Evolutionary conservation across 53 echinoderm and acorn worm genomes (phyloP), one percentile per base, ranked within the genome.

Genomic region (Hippasteria phrygiana): DNA sequence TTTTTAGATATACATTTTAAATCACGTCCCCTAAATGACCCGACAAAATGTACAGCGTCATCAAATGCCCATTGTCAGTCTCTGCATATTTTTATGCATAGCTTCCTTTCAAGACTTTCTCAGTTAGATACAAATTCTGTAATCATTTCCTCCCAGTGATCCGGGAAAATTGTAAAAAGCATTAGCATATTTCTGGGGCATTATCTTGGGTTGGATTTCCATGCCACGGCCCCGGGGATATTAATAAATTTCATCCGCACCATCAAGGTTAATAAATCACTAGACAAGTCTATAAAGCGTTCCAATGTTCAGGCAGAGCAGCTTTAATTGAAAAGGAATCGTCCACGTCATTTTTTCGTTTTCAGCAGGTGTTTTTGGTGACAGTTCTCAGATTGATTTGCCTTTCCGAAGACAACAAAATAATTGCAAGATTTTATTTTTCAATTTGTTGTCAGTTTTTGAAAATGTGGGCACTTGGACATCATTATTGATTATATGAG

Each of bases 351-450:
- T 8, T 67, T 11, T 32, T 66, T 45, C 46, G n/a, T 59, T 72
- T n/a, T n/a, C 72, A 20, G 72, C 72, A 72, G 72, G 72, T 72
- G 72, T 72, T 72, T 72, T 72, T 42, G 40, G 72, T 18, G 37
- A 33, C 24, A 18, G 35, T 7, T 14, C 70, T 41, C 40, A 41
- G n/a, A 72, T 72, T 72, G 72, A 72, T 41, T 72, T 42, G 40
- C 1, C 72, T 42, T 42, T 72, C 7, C 22, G 22, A 18, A 26
- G 3, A 59, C 46, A n/a, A n/a, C n/a, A n/a, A n/a, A n/a, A 59
- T 20, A 59, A 24, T 59, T 59, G 13, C 2, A 24, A n/a, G 7
- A 17, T 51, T 51, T 51, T 51, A 3, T 51, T 51, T 51, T 13
- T n/a, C n/a, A n/a, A n/a, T 8, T 51, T 59, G n/a, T 59, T 59